Conservation (phyloP, 2,888 invertebrate genomes). For the Rhopalosiphum nymphaeae region DNA sequence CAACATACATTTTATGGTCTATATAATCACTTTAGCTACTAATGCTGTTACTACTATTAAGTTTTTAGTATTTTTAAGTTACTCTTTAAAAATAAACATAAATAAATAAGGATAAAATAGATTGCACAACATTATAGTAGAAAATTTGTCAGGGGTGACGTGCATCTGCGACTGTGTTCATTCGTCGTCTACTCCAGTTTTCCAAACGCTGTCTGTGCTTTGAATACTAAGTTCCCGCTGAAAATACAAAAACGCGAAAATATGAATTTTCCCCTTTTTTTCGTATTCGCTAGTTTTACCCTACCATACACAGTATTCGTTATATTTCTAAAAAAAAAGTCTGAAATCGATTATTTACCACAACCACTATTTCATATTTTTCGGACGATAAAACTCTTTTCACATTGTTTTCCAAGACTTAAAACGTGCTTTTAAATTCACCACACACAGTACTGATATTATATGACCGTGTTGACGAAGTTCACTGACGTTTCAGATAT, state of each 20-base stretch:
- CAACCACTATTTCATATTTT: conserved; percentile 23
- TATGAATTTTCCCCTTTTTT: conserved; percentile 51
- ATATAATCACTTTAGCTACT: neutral
- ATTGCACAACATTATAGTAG: conserved; percentile 39
- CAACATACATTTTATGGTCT: neutral
- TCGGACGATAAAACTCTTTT: conserved; percentile 31
- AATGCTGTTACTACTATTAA: neutral
- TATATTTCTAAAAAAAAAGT: conserved; percentile 35
- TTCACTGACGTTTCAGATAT: conserved; percentile 36
- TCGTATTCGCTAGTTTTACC: neutral
- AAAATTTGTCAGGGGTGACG: conserved; percentile 52
- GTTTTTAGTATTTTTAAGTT: neutral
- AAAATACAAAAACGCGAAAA: conserved; percentile 48
- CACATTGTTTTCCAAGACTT: conserved; percentile 40
- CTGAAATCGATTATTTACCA: conserved; percentile 61
- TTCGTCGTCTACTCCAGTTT: conserved; percentile 58
- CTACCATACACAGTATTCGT: conserved; percentile 34
- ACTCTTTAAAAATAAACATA: conserved; percentile 16
- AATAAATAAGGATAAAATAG: conserved; percentile 21
- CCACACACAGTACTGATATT: conserved; percentile 32
- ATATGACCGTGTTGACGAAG: conserved; percentile 46
- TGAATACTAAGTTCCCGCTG: conserved; percentile 59
- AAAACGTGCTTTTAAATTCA: conserved; percentile 47
- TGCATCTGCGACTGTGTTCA: conserved; percentile 57
- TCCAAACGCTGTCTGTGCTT: conserved; percentile 48